A percentile compares a stretch with the other conserved stretches of the same genome.
phyloP scores from a whole-genome alignment of 2,888 invertebrate genomes.

The Pachliopta kotzebuea region DNA sequence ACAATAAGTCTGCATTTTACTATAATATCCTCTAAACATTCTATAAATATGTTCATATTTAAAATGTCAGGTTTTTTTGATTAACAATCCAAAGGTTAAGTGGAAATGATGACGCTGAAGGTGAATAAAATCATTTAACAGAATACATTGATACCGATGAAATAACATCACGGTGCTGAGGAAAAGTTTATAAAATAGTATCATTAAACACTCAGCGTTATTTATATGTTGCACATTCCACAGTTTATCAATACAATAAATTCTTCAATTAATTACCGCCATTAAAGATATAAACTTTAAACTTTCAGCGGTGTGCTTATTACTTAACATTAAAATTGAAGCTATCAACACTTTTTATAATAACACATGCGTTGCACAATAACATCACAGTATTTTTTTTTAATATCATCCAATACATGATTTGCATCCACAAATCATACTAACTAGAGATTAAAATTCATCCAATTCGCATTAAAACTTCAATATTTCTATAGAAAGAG shows the following conservation, averaged over 20 bases:
- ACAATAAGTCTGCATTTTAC: not conserved
- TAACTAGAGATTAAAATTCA: slow-evolving; percentile 1
- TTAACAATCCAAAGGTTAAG: too few relatives aligned
- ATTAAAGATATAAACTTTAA: too few relatives aligned
- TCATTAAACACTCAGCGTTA: too few relatives aligned
- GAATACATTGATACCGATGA: too few relatives aligned
- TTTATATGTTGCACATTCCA: too few relatives aligned
- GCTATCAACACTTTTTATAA: slow-evolving; percentile 9
- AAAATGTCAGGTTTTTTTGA: not conserved
- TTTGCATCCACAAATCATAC: slow-evolving; percentile 2
- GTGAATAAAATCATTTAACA: too few relatives aligned
- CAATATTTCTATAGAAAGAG: slow-evolving; percentile 6
- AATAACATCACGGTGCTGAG: too few relatives aligned
- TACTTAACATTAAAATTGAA: slow-evolving; percentile 22
- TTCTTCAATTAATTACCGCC: too few relatives aligned
- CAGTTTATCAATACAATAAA: too few relatives aligned
- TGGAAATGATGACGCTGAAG: too few relatives aligned
- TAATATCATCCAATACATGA: slow-evolving; percentile 17
- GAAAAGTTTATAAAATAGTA: too few relatives aligned
- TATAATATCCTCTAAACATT: not conserved
- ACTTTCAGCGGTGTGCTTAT: not conserved
- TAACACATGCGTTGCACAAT: slow-evolving; percentile 24
- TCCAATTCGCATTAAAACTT: slow-evolving; percentile 3
- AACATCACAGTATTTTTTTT: slow-evolving; percentile 24
- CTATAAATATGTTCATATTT: not conserved